Percentiles rank a stretch among this genome's conserved stretches.
These are phyloP conservation scores for Dexiosoma caninum DNA, from an alignment of 2,888 invertebrate species.

Conservation along the genomic window DNA sequence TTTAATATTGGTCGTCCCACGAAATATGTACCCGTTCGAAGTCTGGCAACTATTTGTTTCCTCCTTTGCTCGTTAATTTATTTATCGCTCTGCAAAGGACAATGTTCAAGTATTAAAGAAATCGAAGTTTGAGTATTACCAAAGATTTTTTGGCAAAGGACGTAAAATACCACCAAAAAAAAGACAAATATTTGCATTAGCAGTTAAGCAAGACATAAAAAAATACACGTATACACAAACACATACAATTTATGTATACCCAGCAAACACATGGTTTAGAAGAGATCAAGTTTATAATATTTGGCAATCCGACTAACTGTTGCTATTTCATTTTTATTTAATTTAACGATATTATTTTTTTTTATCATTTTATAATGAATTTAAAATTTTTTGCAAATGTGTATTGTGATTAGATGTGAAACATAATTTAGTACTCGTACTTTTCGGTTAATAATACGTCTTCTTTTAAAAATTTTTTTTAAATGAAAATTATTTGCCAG, in stretches of 20 bases:
- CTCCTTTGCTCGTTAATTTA: neutral
- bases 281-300: too few relatives aligned
- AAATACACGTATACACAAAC: neutral
- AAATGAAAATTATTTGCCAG: too few relatives aligned
- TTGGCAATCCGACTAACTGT: too few relatives aligned
- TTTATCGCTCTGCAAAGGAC: slow-evolving; percentile 4
- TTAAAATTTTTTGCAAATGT: too few relatives aligned
- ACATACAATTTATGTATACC: neutral
- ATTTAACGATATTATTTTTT: too few relatives aligned
- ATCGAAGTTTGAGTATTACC: slow-evolving; percentile 18
- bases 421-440: too few relatives aligned
- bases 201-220: slow-evolving; percentile 28
- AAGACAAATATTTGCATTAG: slow-evolving; percentile 12
- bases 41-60: slow-evolving; percentile 44
- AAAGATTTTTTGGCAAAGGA: slow-evolving; percentile 37
- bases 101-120: slow-evolving; percentile 41
- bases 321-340: too few relatives aligned
- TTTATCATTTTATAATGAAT: too few relatives aligned
- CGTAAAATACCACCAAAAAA: neutral
- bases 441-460: too few relatives aligned
- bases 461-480: too few relatives aligned
- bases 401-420: too few relatives aligned
- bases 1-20: slow-evolving; percentile 45
- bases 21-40: neutral
- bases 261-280: neutral